Evolutionary conservation across 1,140 invertebrate genomes (phyloP), one percentile per base, ranked within the genome.

Genomic region (Neodiprion fabricii): DNA sequence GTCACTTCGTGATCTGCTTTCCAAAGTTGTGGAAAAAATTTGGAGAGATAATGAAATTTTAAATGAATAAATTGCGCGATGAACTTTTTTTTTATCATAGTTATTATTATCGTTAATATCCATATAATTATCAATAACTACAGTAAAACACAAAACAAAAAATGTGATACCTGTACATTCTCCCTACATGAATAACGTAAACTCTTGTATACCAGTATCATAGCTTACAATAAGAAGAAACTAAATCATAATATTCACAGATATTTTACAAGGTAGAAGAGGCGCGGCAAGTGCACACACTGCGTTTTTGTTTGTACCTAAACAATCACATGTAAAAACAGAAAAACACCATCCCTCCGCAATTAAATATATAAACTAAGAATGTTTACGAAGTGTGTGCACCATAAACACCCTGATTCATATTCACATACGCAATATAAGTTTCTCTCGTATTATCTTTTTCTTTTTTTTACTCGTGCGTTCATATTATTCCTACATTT

Each of bases 81-180:
- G n/a, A 14, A 14, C n/a, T 73, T 80, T 85, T 85, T 85, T 88
- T 88, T 87, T 88, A 87, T 89, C 85, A 87, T 88, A 89, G 86
- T 89, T 89, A 89, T 88, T 88, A 88, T 89, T 88, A 89, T 88
- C 86, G 80, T 89, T 89, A 88, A 88, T 89, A 87, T 89, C 86
- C 87, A 88, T 89, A 88, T 89, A 88, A 87, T 89, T 88, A 87
- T 87, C 83, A 87, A 89, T 89, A 89, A 86, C 87, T 89, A 89
- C 87, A 87, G 82, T 87, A 89, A 88, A 89, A 89, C 87, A 89
- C 87, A 88, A 88, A 88, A 88, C 85, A 85, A 87, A 88, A 87
- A 85, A 80, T 76, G 81, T 87, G 84, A 88, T 89, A 87, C 86
- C 87, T 88, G 87, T 88, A 88, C 87, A 89, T 84, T 85, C 77